A percentile compares a stretch with the other conserved stretches of the same genome.
These are phyloP conservation scores for Pseudotriccus pelzelni DNA, from an alignment of 2,797 vertebrate genomes.

Conservation along the genomic window DNA sequence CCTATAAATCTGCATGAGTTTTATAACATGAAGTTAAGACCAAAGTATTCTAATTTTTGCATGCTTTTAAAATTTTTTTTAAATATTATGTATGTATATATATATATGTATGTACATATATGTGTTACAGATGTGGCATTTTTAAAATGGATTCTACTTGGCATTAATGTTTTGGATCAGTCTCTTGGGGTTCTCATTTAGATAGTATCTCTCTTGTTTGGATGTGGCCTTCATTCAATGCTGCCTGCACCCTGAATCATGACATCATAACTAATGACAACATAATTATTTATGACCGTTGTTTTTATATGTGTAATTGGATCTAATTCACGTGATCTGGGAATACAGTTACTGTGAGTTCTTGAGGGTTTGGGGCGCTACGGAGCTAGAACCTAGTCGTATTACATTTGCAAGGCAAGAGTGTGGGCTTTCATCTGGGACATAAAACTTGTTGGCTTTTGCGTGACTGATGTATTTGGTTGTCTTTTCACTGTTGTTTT, in stretches of 20 bases:
- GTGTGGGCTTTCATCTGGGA: not conserved
- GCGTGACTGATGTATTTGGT: not conserved
- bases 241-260: not conserved
- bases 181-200: not conserved
- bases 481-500: not conserved
- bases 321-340: not conserved
- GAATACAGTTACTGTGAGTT: not conserved
- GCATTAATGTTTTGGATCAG: not conserved
- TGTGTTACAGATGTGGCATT: not conserved
- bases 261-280: not conserved
- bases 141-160: not conserved
- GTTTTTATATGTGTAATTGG: not conserved
- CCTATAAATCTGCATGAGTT: too few relatives aligned
- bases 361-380: not conserved
- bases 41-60: not conserved
- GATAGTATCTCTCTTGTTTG: not conserved
- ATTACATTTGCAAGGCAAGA: not conserved
- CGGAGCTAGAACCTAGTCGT: accelerated
- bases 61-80: not conserved
- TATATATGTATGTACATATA: not conserved
- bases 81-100: not conserved
- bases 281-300: not conserved
- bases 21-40: not conserved
- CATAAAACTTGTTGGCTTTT: not conserved
- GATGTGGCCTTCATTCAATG: not conserved